These are phyloP conservation scores for Acrobasis suavella DNA, from an alignment of 2,888 invertebrate species.

Conservation along the genomic window DNA sequence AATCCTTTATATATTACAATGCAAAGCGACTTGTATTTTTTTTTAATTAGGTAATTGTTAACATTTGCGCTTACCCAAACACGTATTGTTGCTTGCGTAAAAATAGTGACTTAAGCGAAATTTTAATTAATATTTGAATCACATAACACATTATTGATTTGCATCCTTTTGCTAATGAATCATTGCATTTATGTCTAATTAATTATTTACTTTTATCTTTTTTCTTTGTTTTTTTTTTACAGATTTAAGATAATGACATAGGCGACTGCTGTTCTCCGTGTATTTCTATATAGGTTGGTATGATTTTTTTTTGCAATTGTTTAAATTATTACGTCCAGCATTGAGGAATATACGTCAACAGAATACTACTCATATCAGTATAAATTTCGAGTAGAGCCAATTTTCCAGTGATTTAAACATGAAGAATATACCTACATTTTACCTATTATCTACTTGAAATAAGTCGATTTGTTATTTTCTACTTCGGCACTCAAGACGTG, in stretches of 20 bases:
- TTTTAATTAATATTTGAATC: no score
- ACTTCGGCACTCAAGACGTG: background rate
- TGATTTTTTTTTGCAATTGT: background rate
- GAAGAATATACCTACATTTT: background rate
- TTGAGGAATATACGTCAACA: no score
- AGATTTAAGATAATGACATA: slow-evolving; percentile 2
- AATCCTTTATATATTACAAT: no score
- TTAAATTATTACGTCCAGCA: no score
- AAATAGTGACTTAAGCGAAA: no score
- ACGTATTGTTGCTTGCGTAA: background rate
- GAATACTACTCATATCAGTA: no score
- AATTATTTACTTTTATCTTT: no score
- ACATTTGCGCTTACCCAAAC: background rate
- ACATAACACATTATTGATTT: no score
- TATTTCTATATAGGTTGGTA: background rate
- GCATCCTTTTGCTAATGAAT: no score
- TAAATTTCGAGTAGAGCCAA: no score
- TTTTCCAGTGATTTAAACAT: background rate
- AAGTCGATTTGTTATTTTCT: background rate
- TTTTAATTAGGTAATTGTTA: background rate
- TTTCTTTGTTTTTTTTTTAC: background rate
- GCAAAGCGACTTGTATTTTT: background rate
- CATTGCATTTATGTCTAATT: no score
- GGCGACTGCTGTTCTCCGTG: background rate
- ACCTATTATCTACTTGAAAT: background rate